A percentile compares a stretch with the other conserved stretches of the same genome.
These are phyloP conservation scores for Hemiscyllium ocellatum DNA, from an alignment of 2,113 vertebrate genomes.

Conservation along the genomic window DNA sequence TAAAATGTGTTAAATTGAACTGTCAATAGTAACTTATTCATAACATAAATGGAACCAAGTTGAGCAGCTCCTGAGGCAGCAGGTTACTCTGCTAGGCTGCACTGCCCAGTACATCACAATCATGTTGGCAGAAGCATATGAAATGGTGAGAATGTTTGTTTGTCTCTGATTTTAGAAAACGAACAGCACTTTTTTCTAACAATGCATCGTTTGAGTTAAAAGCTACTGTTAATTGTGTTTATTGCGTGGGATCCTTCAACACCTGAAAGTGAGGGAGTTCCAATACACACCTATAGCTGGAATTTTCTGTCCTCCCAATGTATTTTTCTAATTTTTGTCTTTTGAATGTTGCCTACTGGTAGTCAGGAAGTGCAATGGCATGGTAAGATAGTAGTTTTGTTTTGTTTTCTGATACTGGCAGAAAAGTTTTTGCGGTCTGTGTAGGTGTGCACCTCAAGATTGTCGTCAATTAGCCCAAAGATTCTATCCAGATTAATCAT, in stretches of 20 bases:
- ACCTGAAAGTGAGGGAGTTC: not conserved
- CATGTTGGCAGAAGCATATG: not conserved
- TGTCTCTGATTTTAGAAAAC: not conserved
- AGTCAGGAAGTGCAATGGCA: not conserved
- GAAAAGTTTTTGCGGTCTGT: not conserved
- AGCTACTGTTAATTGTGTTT: not conserved
- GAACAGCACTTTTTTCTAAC: not conserved
- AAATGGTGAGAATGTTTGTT: not conserved
- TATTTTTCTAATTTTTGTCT: not conserved
- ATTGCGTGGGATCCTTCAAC: not conserved
- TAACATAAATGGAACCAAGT: not conserved
- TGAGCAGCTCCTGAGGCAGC: not conserved
- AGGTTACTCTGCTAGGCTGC: not conserved
- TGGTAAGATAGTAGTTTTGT: not conserved
- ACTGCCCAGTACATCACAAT: not conserved
- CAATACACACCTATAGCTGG: not conserved
- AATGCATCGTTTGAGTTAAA: not conserved
- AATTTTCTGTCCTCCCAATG: not conserved
- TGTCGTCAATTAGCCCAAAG: not conserved
- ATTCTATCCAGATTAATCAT: not conserved
- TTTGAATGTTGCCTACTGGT: not conserved
- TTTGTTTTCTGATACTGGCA: not conserved
- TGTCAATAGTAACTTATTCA: constrained; percentile 17
- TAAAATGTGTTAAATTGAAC: not conserved
- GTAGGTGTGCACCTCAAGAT: not conserved